Percentiles rank a stretch among this genome's conserved stretches.
These are phyloP conservation scores for Gambusia holbrooki DNA, from an alignment of 2,113 vertebrate species.

Conservation along the genomic window DNA sequence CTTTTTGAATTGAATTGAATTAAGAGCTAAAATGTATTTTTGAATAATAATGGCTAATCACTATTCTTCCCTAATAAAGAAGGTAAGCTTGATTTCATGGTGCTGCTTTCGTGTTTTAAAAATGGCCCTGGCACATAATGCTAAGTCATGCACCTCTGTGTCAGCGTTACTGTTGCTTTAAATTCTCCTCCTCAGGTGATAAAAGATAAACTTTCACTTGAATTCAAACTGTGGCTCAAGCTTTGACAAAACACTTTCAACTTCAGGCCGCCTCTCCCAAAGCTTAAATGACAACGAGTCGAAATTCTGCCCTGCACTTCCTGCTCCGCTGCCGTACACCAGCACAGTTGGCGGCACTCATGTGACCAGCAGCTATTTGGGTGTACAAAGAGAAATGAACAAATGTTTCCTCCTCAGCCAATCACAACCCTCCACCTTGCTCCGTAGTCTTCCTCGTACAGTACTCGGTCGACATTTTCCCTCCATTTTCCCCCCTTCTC, in stretches of 20 bases:
- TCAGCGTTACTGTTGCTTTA: slow-evolving; percentile 37
- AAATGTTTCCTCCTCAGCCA: slow-evolving; percentile 78
- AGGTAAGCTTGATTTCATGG: background rate
- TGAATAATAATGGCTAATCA: background rate
- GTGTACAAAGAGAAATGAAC: slow-evolving; percentile 75
- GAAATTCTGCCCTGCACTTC: slow-evolving; percentile 37
- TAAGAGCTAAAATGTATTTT: background rate
- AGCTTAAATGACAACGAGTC: slow-evolving; percentile 22
- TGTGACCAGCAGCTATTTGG: slow-evolving; percentile 75
- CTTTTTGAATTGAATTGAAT: no score
- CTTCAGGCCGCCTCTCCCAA: slow-evolving; percentile 19
- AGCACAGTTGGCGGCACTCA: slow-evolving; percentile 47
- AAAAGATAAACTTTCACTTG: slow-evolving; percentile 30
- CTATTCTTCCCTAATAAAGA: background rate
- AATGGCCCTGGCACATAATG: slow-evolving; percentile 29
- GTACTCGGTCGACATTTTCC: slow-evolving; percentile 75
- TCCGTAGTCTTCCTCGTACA: slow-evolving; percentile 65
- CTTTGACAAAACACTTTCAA: slow-evolving; percentile 37
- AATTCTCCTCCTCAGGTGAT: slow-evolving; percentile 32
- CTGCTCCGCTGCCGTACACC: slow-evolving; percentile 36
- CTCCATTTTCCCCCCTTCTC: slow-evolving; percentile 63
- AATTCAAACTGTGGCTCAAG: slow-evolving; percentile 28
- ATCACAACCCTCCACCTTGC: slow-evolving; percentile 83
- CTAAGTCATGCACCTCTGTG: slow-evolving; percentile 26
- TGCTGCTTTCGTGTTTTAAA: background rate